Conservation (phyloP, 2,888 invertebrate species). For the Lycocerus yunnanus region DNA sequence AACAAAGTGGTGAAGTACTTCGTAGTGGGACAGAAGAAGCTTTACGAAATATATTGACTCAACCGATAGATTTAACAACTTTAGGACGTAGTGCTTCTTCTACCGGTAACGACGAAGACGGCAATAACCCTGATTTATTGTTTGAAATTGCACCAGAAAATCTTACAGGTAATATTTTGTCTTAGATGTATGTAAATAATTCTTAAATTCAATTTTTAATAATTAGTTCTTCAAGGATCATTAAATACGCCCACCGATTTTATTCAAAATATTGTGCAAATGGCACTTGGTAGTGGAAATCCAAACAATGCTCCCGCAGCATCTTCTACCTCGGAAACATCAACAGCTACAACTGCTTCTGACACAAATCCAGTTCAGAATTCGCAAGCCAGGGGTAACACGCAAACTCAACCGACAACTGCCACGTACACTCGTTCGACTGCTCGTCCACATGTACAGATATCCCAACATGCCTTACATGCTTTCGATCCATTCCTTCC, state of each 20-base stretch:
- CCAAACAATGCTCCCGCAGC: constrained; percentile 13
- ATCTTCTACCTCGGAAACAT: constrained; percentile 11
- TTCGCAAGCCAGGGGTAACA: constrained; percentile 63
- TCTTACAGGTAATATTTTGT: constrained; percentile 49
- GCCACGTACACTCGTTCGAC: constrained; percentile 73
- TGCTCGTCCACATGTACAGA: constrained; percentile 68
- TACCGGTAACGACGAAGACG: background rate
- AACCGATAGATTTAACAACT: background rate
- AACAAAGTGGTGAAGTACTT: background rate
- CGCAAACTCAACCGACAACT: constrained; percentile 72
- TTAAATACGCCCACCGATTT: constrained; percentile 57
- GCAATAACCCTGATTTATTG: constrained; percentile 43
- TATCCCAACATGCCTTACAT: constrained; percentile 63
- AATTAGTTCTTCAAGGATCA: constrained; percentile 53
- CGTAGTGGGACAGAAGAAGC: background rate
- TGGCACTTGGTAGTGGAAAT: constrained; percentile 54
- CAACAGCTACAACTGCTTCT: constrained; percentile 22
- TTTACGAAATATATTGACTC: background rate
- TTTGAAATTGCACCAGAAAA: constrained; percentile 64
- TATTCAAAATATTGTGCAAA: constrained; percentile 62
- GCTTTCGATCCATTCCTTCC: constrained; percentile 71
- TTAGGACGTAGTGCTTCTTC: background rate
- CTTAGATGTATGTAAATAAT: background rate
- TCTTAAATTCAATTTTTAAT: constrained; percentile 33
- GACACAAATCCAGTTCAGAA: constrained; percentile 49